phyloP scores from a whole-genome alignment of 1,140 invertebrate genomes.

The Drosophila varians region DNA sequence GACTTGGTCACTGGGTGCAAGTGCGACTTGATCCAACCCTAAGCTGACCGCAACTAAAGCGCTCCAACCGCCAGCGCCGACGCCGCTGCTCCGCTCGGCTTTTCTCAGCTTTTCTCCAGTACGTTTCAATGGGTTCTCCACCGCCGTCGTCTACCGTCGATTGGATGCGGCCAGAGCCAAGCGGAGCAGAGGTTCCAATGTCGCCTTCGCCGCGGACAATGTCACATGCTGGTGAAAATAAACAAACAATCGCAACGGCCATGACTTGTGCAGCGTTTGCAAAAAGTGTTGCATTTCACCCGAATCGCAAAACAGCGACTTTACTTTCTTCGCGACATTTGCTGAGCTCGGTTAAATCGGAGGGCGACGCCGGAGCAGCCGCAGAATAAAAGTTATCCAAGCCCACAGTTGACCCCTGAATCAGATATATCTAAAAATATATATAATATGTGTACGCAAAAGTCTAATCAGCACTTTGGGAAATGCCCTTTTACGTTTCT shows the following conservation, averaged over 20 bases:
- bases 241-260: slow-evolving; percentile 67
- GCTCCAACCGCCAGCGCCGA: slow-evolving; percentile 35
- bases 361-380: slow-evolving; percentile 54
- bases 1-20: slow-evolving; percentile 62
- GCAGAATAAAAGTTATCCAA: slow-evolving; percentile 53
- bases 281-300: slow-evolving; percentile 71
- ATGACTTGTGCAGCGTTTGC: slow-evolving; percentile 75
- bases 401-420: slow-evolving; percentile 64
- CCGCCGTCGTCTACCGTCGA: slow-evolving; percentile 54
- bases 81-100: slow-evolving; percentile 32
- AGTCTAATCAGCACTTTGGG: slow-evolving; percentile 44
- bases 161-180: slow-evolving; percentile 39
- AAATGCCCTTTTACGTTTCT: not conserved
- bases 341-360: slow-evolving; percentile 65
- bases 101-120: slow-evolving; percentile 15
- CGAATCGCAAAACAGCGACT: slow-evolving; percentile 50
- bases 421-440: slow-evolving; percentile 23
- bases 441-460: not conserved
- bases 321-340: slow-evolving; percentile 68
- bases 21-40: slow-evolving; percentile 55
- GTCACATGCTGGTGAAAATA: slow-evolving; percentile 64
- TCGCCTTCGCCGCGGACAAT: slow-evolving; percentile 72
- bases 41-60: slow-evolving; percentile 59
- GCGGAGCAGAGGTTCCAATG: slow-evolving; percentile 59
- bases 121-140: slow-evolving; percentile 16